A percentile compares a stretch with the other conserved stretches of the same genome.
Evolutionary conservation across 2,113 vertebrate genomes (phyloP).

Genomic region (Megaceryle maxima): DNA sequence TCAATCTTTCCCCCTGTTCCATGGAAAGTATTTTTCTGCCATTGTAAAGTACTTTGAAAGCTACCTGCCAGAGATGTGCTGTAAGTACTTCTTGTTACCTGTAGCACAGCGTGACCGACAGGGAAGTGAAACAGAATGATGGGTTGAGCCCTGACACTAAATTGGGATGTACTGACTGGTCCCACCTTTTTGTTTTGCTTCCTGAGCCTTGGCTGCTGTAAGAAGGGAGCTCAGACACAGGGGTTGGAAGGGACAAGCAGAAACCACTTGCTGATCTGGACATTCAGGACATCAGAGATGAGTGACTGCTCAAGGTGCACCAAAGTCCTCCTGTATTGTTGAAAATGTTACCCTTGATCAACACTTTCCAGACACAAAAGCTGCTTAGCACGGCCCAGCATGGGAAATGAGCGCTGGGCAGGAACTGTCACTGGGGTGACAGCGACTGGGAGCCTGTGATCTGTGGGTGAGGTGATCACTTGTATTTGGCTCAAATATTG

Average conservation of each 20-base stretch:
- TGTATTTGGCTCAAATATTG: neutral
- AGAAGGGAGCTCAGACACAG: neutral
- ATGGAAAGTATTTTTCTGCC: neutral
- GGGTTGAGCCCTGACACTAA: neutral
- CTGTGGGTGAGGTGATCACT: neutral
- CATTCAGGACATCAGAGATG: neutral
- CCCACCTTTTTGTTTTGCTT: neutral
- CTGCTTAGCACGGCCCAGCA: fast-evolving
- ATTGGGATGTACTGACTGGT: neutral
- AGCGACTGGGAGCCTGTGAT: fast-evolving
- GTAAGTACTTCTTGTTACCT: fast-evolving
- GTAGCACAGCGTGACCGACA: neutral
- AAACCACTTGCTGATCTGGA: neutral
- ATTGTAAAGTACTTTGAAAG: neutral
- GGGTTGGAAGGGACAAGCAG: neutral
- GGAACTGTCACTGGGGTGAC: neutral
- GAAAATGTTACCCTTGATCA: neutral
- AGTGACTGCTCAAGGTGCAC: neutral
- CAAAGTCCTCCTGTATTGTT: neutral
- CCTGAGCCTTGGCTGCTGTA: neutral
- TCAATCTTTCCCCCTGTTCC: neutral
- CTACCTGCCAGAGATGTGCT: neutral
- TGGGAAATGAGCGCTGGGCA: too few relatives aligned
- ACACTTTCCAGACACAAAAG: neutral
- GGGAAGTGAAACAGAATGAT: neutral